Conservation (phyloP, 64 coral and sea anemone species). For the Actinia tenebrosa region DNA sequence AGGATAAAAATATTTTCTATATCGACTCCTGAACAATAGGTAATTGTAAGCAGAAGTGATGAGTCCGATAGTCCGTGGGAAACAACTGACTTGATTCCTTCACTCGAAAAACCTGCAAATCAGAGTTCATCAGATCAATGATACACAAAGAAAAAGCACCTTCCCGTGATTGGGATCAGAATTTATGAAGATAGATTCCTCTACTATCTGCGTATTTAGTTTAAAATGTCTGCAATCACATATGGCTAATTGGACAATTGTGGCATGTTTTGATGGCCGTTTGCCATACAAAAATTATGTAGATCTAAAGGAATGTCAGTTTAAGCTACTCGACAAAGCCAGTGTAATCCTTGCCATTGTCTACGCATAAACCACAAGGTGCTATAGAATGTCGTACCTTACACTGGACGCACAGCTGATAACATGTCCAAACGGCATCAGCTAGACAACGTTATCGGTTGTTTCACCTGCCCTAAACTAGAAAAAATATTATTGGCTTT, state of each 20-base stretch:
- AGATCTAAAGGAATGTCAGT: background rate
- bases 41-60: background rate
- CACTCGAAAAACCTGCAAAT: background rate
- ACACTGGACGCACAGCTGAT: background rate
- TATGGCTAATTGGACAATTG: background rate
- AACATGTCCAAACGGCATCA: background rate
- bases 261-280: background rate
- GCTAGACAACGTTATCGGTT: background rate
- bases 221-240: background rate
- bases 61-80: background rate
- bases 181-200: background rate
- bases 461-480: no score
- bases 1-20: constrained; percentile 8
- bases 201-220: background rate
- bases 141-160: background rate
- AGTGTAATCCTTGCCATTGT: background rate
- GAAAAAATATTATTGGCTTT: no score
- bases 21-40: constrained; percentile 13
- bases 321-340: background rate
- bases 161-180: background rate
- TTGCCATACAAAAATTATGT: background rate
- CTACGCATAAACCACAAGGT: background rate
- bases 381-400: background rate
- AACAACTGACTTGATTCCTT: background rate
- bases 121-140: background rate